Evolutionary conservation across 1,140 invertebrate genomes (phyloP).

Genomic region (Euwallacea similis): DNA sequence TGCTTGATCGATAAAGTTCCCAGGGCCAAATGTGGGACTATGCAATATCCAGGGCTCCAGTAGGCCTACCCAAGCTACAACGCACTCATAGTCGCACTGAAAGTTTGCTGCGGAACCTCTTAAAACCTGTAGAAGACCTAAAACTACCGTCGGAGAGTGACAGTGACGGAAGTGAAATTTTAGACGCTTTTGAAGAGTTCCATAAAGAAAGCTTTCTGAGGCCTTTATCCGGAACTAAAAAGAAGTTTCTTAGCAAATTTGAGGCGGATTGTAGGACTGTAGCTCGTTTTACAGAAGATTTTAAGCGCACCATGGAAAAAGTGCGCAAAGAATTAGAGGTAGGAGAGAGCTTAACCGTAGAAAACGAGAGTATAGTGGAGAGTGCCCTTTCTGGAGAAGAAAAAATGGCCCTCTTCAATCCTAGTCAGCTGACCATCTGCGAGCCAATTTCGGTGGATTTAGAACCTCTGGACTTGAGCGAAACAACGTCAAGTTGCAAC

Average conservation of each 20-base stretch:
- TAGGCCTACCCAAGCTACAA: slow-evolving; percentile 6
- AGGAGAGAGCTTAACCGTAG: background rate
- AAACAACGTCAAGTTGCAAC: slow-evolving; percentile 23
- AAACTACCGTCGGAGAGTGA: slow-evolving; percentile 28
- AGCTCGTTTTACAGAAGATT: slow-evolving; percentile 43
- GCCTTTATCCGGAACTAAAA: slow-evolving; percentile 23
- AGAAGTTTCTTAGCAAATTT: slow-evolving; percentile 38
- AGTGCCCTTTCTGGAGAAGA: background rate
- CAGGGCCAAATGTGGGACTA: slow-evolving; percentile 16
- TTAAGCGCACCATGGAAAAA: slow-evolving; percentile 41
- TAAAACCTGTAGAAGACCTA: slow-evolving; percentile 36
- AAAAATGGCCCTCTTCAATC: background rate
- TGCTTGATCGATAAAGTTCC: slow-evolving; percentile 15
- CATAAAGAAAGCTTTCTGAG: slow-evolving; percentile 41
- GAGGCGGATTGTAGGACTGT: slow-evolving; percentile 42
- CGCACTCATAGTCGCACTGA: background rate
- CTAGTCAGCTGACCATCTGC: background rate
- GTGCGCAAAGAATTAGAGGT: slow-evolving; percentile 11
- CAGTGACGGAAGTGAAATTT: slow-evolving; percentile 37
- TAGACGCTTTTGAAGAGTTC: slow-evolving; percentile 44
- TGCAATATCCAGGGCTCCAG: background rate
- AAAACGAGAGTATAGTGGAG: slow-evolving; percentile 17
- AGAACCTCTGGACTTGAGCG: slow-evolving; percentile 1
- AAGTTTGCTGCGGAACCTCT: slow-evolving; percentile 13
- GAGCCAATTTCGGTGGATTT: slow-evolving; percentile 17